Percentiles rank a stretch among this genome's conserved stretches.
Evolutionary conservation across 2,888 invertebrate species (phyloP).

Genomic region (Drosophila gaucha): DNA sequence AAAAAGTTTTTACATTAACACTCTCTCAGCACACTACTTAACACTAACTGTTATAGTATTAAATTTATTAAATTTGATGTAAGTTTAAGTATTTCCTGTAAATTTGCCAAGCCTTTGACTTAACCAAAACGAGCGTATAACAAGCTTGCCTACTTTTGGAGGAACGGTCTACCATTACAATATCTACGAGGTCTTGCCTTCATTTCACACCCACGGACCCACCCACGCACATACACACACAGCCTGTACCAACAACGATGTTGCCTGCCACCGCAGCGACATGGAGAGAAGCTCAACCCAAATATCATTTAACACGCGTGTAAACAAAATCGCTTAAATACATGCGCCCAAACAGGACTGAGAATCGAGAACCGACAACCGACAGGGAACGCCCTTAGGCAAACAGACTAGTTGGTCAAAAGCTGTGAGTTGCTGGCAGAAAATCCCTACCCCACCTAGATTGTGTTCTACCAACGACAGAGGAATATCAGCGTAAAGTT

Average conservation of each 20-base stretch:
- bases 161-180: constrained; percentile 10
- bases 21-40: neutral
- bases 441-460: neutral
- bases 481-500: neutral
- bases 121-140: constrained; percentile 25
- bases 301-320: constrained; percentile 64
- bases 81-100: constrained; percentile 1
- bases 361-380: constrained; percentile 11
- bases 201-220: neutral
- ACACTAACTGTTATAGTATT: neutral
- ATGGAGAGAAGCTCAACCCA: constrained; percentile 32
- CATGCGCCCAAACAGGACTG: constrained; percentile 27
- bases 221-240: neutral
- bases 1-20: too few relatives aligned
- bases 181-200: neutral
- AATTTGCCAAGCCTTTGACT: constrained; percentile 24
- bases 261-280: constrained; percentile 8
- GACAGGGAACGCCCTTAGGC: constrained; percentile 27
- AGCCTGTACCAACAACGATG: constrained; percentile 3
- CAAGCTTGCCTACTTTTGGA: constrained; percentile 11
- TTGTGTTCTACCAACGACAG: constrained; percentile 1
- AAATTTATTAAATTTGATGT: neutral
- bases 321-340: constrained; percentile 56
- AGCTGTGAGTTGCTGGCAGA: neutral
- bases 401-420: constrained; percentile 33